Base-by-base conservation (phyloP, 37 sponge, comb jelly and placozoan genomes). In the Dysidea cf. avara region DNA sequence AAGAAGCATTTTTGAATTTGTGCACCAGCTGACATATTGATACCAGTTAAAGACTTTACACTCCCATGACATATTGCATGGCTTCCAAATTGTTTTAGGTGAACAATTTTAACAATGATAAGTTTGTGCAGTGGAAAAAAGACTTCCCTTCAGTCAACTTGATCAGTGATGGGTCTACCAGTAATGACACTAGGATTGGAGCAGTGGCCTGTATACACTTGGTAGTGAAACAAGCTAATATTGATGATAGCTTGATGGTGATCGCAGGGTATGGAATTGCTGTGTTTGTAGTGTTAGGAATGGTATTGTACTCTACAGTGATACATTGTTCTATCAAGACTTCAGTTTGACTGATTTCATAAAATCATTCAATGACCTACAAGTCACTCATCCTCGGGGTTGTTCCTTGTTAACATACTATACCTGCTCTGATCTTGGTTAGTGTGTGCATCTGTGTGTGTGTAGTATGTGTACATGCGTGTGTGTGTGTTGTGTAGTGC, bases 291-390 rank as follows among this genome's bases (percentile, higher is more conserved):
- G 7, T 24, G 39, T n/a, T n/a, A n/a, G n/a, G n/a, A n/a, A n/a
- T n/a, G n/a, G n/a, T n/a, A n/a, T n/a, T n/a, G n/a, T n/a, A n/a
- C n/a, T 58, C 35, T 22, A 57, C 56, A 88, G 89, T 29, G 91
- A 90, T 64, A 85, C 86, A 16, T 74, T 90, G 33, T 90, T 90
- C 53, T 69, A 46, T 56, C 86, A 85, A 22, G 91, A 77, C 28
- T 90, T 90, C 71, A 58, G 24, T 26, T 69, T 90, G 28, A 7
- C 54, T 36, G 61, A 55, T 0, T 24, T 59, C 6, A 29, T 77
- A 39, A 18, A 16, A 6, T 17, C 36, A 17, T 86, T 81, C 66
- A n/a, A 17, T 0, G 11, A 17, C 5, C 32, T 38, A 4, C 40
- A 40, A 7, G 32, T 36, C 2, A 48, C 5, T 3, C n/a, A n/a